These are phyloP conservation scores for Garra rufa DNA, from an alignment of 2,113 vertebrate genomes.

Conservation along the genomic window DNA sequence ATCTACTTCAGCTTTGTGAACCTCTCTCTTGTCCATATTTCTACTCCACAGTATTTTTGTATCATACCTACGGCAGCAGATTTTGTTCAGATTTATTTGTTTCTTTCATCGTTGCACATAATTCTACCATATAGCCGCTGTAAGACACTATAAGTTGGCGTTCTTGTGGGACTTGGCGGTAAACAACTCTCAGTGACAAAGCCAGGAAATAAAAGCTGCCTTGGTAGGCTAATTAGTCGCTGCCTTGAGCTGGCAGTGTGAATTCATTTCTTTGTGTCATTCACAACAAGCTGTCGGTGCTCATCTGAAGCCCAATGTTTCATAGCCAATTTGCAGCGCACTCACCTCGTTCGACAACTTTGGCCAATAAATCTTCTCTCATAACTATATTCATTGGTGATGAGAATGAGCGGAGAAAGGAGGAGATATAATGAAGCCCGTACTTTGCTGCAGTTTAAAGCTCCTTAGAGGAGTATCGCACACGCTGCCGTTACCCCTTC, in stretches of 20 bases:
- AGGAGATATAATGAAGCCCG: slow-evolving; percentile 67
- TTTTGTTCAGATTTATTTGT: slow-evolving; percentile 19
- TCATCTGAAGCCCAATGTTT: slow-evolving; percentile 68
- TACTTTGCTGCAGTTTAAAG: slow-evolving; percentile 63
- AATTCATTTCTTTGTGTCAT: slow-evolving; percentile 72
- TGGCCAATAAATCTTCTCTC: slow-evolving; percentile 73
- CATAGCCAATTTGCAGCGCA: slow-evolving; percentile 70
- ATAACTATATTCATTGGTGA: slow-evolving; percentile 78
- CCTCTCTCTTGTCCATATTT: slow-evolving; percentile 35
- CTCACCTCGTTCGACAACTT: slow-evolving; percentile 71
- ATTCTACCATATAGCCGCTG: slow-evolving; percentile 5
- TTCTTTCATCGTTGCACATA: slow-evolving; percentile 19
- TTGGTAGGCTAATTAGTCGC: slow-evolving; percentile 79
- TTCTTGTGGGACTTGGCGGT: slow-evolving; percentile 56
- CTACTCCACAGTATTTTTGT: background rate
- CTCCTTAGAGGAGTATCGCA: slow-evolving; percentile 65
- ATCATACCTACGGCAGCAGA: background rate
- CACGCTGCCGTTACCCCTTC: slow-evolving; percentile 47
- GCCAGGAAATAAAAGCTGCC: slow-evolving; percentile 73
- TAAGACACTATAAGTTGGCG: slow-evolving; percentile 38
- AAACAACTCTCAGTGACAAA: slow-evolving; percentile 63
- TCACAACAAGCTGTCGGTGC: slow-evolving; percentile 62
- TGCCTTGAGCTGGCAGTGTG: slow-evolving; percentile 66
- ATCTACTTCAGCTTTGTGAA: slow-evolving; percentile 22
- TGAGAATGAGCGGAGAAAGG: slow-evolving; percentile 66